Evolutionary conservation across 2,888 invertebrate species (phyloP).

Genomic region (Catocala fraxini): DNA sequence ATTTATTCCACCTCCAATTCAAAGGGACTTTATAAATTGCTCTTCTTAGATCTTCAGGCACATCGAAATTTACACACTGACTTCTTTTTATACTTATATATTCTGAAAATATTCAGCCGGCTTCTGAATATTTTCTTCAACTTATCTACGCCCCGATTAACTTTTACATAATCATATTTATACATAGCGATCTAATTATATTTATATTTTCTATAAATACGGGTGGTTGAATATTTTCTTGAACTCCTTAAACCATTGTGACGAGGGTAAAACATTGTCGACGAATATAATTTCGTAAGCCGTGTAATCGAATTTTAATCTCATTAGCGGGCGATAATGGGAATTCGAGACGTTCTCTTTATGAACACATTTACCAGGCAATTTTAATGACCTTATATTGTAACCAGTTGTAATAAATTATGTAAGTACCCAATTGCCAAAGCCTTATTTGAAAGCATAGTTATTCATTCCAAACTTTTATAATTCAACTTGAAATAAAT

Average conservation of each 20-base stretch:
- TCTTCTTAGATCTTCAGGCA: slow-evolving; percentile 20
- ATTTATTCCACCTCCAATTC: slow-evolving; percentile 38
- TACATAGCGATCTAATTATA: neutral
- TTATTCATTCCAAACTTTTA: too few relatives aligned
- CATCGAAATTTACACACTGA: slow-evolving; percentile 15
- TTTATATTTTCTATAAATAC: slow-evolving; percentile 25
- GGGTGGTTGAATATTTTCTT: slow-evolving; percentile 32
- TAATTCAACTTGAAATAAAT: slow-evolving; percentile 1
- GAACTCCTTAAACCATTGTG: slow-evolving; percentile 47
- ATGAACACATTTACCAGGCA: slow-evolving; percentile 47
- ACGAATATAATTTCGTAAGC: slow-evolving; percentile 59
- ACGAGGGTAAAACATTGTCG: slow-evolving; percentile 54
- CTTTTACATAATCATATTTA: too few relatives aligned
- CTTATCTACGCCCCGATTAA: slow-evolving; percentile 1
- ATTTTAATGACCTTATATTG: slow-evolving; percentile 46
- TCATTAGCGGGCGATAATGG: slow-evolving; percentile 65
- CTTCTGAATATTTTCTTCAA: slow-evolving; percentile 36
- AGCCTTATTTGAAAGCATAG: too few relatives aligned
- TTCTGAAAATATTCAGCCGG: slow-evolving; percentile 20
- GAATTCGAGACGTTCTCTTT: slow-evolving; percentile 54
- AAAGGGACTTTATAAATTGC: slow-evolving; percentile 37
- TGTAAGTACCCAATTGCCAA: slow-evolving; percentile 29
- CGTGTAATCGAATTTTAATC: slow-evolving; percentile 68
- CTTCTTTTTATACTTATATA: slow-evolving; percentile 10
- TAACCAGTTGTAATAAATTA: slow-evolving; percentile 30